These are phyloP conservation scores for Tetramorium alpestre DNA, from an alignment of 1,140 invertebrate species.

Conservation along the genomic window DNA sequence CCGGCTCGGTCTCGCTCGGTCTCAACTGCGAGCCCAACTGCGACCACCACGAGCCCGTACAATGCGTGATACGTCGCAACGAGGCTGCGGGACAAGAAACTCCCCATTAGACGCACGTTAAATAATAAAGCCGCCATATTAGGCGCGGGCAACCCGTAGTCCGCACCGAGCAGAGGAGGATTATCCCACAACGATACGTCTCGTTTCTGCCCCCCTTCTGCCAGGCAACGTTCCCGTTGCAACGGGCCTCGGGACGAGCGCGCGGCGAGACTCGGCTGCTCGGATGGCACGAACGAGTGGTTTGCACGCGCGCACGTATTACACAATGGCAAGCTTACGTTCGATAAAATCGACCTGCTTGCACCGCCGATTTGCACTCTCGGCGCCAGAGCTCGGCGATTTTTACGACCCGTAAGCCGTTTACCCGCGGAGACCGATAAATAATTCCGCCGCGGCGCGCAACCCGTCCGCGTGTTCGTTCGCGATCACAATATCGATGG, in stretches of 20 bases:
- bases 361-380: constrained; percentile 26
- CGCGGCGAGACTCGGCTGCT: not conserved
- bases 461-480: not conserved
- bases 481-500: constrained; percentile 9
- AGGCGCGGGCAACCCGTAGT: constrained; percentile 72
- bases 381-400: not conserved
- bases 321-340: constrained; percentile 37
- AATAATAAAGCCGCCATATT: constrained; percentile 82
- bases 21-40: not conserved
- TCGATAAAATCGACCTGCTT: constrained; percentile 57
- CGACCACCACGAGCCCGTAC: constrained; percentile 35
- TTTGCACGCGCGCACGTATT: constrained; percentile 5
- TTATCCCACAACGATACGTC: constrained; percentile 81
- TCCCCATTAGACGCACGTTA: constrained; percentile 79
- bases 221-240: constrained; percentile 21
- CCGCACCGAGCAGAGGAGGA: constrained; percentile 72
- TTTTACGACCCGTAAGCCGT: constrained; percentile 34
- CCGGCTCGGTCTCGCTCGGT: constrained; percentile 45
- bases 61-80: constrained; percentile 50
- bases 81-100: constrained; percentile 59
- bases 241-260: constrained; percentile 11
- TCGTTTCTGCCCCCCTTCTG: constrained; percentile 65
- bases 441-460: constrained; percentile 18
- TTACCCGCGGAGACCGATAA: constrained; percentile 25
- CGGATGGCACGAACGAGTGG: not conserved